Evolutionary conservation across 2,888 invertebrate genomes (phyloP), one percentile per base, ranked within the genome.

Genomic region (Trichopoda pennipes): DNA sequence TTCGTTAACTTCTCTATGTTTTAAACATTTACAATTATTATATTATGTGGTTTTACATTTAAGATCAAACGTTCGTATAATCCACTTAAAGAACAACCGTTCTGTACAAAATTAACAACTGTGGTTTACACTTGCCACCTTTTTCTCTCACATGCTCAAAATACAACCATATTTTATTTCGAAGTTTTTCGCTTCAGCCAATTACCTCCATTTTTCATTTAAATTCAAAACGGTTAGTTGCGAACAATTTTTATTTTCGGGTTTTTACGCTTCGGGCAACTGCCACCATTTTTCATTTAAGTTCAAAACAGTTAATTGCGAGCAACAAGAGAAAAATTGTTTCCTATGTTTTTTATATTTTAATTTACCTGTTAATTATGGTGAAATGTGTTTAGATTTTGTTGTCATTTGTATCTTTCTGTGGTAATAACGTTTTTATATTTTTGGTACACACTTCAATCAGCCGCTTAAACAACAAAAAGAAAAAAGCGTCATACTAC

Each of bases 281-380:
- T 55, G 35, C 69, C 78, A 60, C 74, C 78, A 79, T 78, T 73
- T 81, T 81, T 66, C 70, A 75, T n/a, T n/a, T n/a, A n/a, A n/a
- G n/a, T n/a, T n/a, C n/a, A n/a, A n/a, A n/a, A n/a, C n/a, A n/a
- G n/a, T n/a, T n/a, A n/a, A n/a, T n/a, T n/a, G n/a, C n/a, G n/a
- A n/a, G n/a, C n/a, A n/a, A n/a, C n/a, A n/a, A n/a, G n/a, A n/a
- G n/a, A n/a, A n/a, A n/a, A n/a, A n/a, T n/a, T n/a, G n/a, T n/a
- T n/a, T n/a, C n/a, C n/a, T n/a, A n/a, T n/a, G n/a, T 55, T 32
- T 44, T 66, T 28, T 28, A 6, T 28, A 28, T 44, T 38, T 38
- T 38, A 12, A 38, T 12, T 38, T 38, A 38, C 38, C 38, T 38
- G 38, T 12, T 3, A 12, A 42, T 38, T 35, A 17, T 28, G n/a